Percentiles rank a stretch among this genome's conserved stretches.
These are phyloP conservation scores for Rousettus madagascariensis DNA, from an alignment of 2,797 vertebrate genomes.

Conservation along the genomic window DNA sequence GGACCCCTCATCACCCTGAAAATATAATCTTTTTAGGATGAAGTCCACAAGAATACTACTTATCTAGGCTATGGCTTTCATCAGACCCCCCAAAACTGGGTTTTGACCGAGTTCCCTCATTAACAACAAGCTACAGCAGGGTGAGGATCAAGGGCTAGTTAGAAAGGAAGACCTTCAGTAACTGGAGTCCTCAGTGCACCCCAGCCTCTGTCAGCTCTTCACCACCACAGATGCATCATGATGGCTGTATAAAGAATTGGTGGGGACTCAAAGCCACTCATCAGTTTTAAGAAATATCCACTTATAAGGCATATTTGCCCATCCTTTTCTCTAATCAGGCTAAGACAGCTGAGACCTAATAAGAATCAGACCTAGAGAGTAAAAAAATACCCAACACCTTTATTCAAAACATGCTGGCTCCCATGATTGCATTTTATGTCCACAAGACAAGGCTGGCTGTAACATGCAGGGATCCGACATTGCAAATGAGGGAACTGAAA, in stretches of 20 bases:
- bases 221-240: neutral
- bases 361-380: neutral
- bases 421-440: neutral
- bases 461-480: neutral
- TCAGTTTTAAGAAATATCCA: neutral
- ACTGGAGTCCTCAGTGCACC: too few species aligned
- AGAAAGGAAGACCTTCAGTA: neutral
- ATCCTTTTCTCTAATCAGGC: neutral
- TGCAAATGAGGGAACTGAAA: neutral
- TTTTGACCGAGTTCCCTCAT: neutral
- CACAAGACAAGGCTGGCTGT: neutral
- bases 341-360: neutral
- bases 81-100: neutral
- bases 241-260: neutral
- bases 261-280: neutral
- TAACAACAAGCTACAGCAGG: neutral
- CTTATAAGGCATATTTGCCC: neutral
- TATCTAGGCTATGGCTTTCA: slow-evolving; percentile 26
- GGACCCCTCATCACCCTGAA: neutral
- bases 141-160: fast-evolving
- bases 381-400: neutral
- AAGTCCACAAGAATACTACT: slow-evolving; percentile 77
- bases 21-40: slow-evolving; percentile 78
- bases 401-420: neutral
- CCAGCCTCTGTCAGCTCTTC: neutral